phyloP scores from a whole-genome alignment of 2,888 invertebrate genomes.

The Stenodera caucasica region DNA sequence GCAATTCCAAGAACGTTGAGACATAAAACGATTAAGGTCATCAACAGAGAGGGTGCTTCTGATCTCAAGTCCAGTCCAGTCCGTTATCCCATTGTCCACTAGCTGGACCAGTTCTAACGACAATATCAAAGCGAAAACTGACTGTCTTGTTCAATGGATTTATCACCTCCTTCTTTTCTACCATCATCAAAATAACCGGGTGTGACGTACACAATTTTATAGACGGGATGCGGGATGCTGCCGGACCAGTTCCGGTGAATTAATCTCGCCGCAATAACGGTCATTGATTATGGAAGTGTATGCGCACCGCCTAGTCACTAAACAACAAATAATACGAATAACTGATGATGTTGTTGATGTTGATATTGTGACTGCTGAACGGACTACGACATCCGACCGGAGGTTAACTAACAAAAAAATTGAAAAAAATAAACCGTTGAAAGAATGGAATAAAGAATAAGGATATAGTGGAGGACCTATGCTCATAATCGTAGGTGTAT shows the following conservation, averaged over 20 bases:
- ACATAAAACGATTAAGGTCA: neutral
- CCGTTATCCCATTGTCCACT: constrained; percentile 6
- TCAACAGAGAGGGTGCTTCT: neutral
- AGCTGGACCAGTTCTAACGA: constrained; percentile 6
- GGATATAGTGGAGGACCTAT: neutral
- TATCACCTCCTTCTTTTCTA: neutral
- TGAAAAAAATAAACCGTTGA: neutral
- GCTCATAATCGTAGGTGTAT: constrained; percentile 6
- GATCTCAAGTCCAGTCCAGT: neutral
- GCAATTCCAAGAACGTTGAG: neutral
- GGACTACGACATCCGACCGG: neutral
- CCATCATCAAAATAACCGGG: neutral
- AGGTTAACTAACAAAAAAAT: neutral
- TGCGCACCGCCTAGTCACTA: constrained; percentile 24
- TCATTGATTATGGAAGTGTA: constrained; percentile 45
- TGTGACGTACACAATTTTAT: neutral
- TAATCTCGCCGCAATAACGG: constrained; percentile 49
- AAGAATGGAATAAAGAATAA: neutral
- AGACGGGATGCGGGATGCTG: constrained; percentile 21
- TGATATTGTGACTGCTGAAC: neutral
- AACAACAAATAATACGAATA: neutral
- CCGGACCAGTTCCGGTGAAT: constrained; percentile 49
- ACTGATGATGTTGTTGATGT: neutral
- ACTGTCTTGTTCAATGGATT: neutral
- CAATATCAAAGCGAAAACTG: constrained; percentile 4